phyloP scores from a whole-genome alignment of 2,888 invertebrate genomes.

The Trachelus tabidus region DNA sequence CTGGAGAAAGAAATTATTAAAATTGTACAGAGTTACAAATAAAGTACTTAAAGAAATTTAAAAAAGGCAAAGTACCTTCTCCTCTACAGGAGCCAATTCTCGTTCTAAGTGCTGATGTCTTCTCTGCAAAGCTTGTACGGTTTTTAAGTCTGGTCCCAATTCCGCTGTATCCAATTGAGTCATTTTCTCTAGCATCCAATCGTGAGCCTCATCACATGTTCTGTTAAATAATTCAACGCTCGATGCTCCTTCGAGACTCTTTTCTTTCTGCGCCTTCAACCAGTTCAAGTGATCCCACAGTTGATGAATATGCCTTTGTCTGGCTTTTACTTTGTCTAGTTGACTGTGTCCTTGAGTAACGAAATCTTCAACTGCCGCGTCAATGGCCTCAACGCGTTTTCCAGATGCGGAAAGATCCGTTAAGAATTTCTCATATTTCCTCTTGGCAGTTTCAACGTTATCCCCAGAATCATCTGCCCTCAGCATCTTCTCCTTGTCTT shows the following conservation, averaged over 20 bases:
- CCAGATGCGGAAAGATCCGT: conserved; percentile 96
- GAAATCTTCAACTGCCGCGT: conserved; percentile 87
- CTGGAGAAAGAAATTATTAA: conserved; percentile 53
- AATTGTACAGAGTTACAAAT: not conserved
- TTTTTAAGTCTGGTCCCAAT: conserved; percentile 87
- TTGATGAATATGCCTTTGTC: conserved; percentile 86
- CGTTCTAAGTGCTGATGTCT: conserved; percentile 93
- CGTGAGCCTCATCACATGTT: conserved; percentile 95
- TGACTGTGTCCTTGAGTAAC: conserved; percentile 88
- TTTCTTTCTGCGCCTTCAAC: conserved; percentile 89
- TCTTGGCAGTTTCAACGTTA: conserved; percentile 90
- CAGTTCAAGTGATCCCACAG: conserved; percentile 90
- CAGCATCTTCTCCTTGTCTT: conserved; percentile 91
- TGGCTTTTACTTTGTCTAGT: conserved; percentile 79
- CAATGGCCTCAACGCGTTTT: conserved; percentile 89
- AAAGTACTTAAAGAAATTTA: not conserved
- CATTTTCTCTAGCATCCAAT: conserved; percentile 98
- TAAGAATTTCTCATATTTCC: conserved; percentile 96
- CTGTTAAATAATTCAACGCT: conserved; percentile 95
- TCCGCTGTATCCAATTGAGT: conserved; percentile 84
- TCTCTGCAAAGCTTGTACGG: conserved; percentile 90
- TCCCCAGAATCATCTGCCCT: conserved; percentile 86
- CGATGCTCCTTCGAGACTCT: conserved; percentile 90
- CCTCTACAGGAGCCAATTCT: conserved; percentile 93
- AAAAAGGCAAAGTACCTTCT: conserved; percentile 77